Evolutionary conservation across 2,113 vertebrate genomes (phyloP).

Genomic region (Nyctibius bracteatus): DNA sequence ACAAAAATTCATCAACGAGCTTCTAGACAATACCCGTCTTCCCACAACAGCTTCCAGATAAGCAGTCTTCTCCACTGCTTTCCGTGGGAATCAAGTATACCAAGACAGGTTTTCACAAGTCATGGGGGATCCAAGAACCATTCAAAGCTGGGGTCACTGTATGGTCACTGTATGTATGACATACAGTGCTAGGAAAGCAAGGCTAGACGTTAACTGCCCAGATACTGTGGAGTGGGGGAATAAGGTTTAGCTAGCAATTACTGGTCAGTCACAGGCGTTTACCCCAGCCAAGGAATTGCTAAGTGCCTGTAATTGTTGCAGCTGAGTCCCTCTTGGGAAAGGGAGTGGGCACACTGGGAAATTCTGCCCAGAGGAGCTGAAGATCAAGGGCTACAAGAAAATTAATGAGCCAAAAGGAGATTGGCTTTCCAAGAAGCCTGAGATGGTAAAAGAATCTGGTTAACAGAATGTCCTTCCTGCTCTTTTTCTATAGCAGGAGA

Average conservation of each 20-base stretch:
- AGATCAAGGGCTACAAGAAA: not conserved
- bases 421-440: not conserved
- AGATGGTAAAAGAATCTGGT: not conserved
- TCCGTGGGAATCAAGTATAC: not conserved
- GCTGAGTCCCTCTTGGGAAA: not conserved
- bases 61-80: not conserved
- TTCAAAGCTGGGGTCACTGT: not conserved
- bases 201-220: not conserved
- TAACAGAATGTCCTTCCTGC: not conserved
- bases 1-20: not conserved
- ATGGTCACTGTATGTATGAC: too few relatives aligned
- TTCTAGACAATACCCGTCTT: not conserved
- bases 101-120: not conserved
- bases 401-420: not conserved
- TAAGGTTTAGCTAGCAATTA: not conserved
- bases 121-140: not conserved
- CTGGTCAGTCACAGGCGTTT: not conserved
- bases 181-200: not conserved
- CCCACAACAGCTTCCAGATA: not conserved
- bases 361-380: not conserved
- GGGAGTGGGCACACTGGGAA: not conserved
- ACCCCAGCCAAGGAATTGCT: not conserved
- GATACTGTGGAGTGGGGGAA: not conserved
- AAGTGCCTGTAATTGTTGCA: not conserved
- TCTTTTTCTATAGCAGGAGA: not conserved